phyloP scores from a whole-genome alignment of 2,797 vertebrate genomes.

The Myiotriccus ornatus region DNA sequence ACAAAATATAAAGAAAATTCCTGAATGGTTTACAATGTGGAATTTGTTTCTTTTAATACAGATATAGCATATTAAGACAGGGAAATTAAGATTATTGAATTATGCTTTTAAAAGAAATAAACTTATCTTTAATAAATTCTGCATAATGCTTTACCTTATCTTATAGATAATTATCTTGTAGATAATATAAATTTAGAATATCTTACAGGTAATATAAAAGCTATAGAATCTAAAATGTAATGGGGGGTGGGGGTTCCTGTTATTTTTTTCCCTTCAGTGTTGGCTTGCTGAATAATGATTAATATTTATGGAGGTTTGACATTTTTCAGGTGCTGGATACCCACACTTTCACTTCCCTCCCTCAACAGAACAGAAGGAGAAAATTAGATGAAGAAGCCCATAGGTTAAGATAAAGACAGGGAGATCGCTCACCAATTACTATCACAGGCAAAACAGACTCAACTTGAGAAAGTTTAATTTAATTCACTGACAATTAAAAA shows the following conservation, averaged over 20 bases:
- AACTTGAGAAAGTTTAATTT: not conserved
- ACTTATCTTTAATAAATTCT: not conserved
- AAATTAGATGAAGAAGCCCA: not conserved
- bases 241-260: accelerated
- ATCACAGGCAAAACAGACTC: not conserved
- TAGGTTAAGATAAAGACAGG: not conserved
- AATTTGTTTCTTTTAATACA: not conserved
- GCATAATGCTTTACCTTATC: not conserved
- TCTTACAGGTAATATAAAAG: not conserved
- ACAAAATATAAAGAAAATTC: not conserved
- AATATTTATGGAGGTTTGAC: not conserved
- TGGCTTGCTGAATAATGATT: not conserved
- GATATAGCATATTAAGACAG: not conserved
- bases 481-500: not conserved
- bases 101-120: not conserved
- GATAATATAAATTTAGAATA: not conserved
- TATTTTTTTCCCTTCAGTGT: not conserved
- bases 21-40: not conserved
- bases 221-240: not conserved
- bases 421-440: not conserved
- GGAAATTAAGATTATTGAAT: not conserved
- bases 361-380: not conserved
- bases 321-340: not conserved
- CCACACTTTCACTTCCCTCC: not conserved
- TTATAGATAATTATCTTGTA: not conserved